These are phyloP conservation scores for Drosophila willistoni DNA, from an alignment of 1,140 invertebrate genomes.

Conservation along the genomic window DNA sequence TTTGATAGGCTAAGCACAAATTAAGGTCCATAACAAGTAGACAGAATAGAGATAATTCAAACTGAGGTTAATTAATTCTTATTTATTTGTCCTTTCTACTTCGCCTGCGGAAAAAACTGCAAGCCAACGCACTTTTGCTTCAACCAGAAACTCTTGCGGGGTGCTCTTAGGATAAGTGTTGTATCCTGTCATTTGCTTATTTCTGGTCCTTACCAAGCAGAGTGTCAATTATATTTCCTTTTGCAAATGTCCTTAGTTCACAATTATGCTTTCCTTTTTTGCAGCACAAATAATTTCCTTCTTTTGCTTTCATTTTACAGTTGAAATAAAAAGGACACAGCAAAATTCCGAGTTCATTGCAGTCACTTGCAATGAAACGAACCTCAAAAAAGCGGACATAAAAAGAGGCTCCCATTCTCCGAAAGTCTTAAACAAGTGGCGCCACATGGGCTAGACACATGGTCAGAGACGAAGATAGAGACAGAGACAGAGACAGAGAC, in stretches of 20 bases:
- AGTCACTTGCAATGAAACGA: background rate
- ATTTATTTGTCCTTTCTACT: background rate
- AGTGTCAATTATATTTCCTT: conserved; percentile 63
- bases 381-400: background rate
- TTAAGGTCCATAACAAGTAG: background rate
- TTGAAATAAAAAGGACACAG: no score
- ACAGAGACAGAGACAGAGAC: no score
- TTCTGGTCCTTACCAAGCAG: background rate
- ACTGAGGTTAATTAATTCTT: background rate
- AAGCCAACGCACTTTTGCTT: no score
- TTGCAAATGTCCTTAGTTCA: conserved; percentile 53
- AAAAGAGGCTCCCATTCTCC: conserved; percentile 14
- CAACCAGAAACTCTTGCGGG: no score
- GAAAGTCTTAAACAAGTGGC: conserved; percentile 58
- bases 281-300: no score
- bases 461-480: conserved; percentile 19
- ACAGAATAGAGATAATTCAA: background rate
- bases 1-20: background rate
- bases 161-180: no score
- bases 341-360: no score
- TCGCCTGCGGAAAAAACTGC: background rate
- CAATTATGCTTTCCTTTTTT: conserved; percentile 50
- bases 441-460: conserved; percentile 68
- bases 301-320: no score
- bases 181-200: background rate